phyloP scores from a whole-genome alignment of 2,797 vertebrate genomes.

The Kryptolebias ocellatus region DNA sequence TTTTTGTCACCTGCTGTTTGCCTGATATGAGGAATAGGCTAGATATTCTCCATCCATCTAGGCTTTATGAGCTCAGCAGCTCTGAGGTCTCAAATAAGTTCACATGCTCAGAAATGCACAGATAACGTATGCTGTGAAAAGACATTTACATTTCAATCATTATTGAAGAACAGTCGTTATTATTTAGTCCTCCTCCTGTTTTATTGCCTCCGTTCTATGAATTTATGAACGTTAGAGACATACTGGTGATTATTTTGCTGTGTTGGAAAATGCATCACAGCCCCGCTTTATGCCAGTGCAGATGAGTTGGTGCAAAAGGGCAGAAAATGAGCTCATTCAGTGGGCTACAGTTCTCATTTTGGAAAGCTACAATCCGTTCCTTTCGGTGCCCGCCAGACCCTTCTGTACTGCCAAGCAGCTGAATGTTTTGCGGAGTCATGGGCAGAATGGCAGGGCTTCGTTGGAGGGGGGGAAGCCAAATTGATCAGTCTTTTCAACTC shows the following conservation, averaged over 20 bases:
- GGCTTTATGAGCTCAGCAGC: constrained; percentile 54
- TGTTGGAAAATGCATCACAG: constrained; percentile 53
- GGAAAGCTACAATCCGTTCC: constrained; percentile 62
- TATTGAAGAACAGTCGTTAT: constrained; percentile 29
- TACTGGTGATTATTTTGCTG: constrained; percentile 36
- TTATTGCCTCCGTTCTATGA: constrained; percentile 44
- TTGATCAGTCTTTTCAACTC: constrained; percentile 71
- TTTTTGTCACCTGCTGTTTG: constrained; percentile 54
- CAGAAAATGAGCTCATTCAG: constrained; percentile 75
- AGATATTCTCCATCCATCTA: constrained; percentile 42
- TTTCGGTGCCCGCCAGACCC: constrained; percentile 54
- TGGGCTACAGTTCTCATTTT: constrained; percentile 60
- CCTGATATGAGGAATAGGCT: constrained; percentile 50
- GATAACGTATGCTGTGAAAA: constrained; percentile 35
- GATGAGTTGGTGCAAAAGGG: constrained; percentile 57
- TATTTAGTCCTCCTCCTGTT: constrained; percentile 55
- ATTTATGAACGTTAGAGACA: constrained; percentile 48
- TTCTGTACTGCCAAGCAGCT: constrained; percentile 73
- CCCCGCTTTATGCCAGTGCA: constrained; percentile 47
- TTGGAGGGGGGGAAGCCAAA: constrained; percentile 54
- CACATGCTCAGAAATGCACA: constrained; percentile 28
- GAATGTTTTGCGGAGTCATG: constrained; percentile 76
- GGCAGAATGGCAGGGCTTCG: constrained; percentile 60
- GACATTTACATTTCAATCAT: constrained; percentile 52
- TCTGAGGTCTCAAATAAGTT: constrained; percentile 43